These are phyloP conservation scores for Artemisiospiza belli DNA, from an alignment of 2,113 vertebrate genomes.

Conservation along the genomic window DNA sequence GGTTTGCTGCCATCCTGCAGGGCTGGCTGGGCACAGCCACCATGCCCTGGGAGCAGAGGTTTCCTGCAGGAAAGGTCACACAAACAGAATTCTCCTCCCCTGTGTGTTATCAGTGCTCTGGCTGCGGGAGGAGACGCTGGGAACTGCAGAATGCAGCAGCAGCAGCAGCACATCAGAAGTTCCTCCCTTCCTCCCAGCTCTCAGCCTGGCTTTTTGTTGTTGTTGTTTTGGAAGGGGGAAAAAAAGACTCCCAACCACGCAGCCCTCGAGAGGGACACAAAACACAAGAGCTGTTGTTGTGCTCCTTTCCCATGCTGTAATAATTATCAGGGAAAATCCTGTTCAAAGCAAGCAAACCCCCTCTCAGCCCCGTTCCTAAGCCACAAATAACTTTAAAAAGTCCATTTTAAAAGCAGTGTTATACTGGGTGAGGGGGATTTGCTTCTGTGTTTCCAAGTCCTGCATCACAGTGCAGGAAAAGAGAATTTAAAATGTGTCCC, in stretches of 20 bases:
- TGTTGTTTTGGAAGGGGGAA: background rate
- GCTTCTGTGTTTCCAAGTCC: background rate
- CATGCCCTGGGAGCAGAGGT: background rate
- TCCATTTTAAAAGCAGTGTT: background rate
- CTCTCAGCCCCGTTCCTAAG: background rate
- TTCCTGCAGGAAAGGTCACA: background rate
- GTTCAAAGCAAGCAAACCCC: background rate
- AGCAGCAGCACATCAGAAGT: background rate
- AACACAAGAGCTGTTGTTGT: background rate
- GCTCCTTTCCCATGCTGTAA: background rate
- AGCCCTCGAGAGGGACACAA: background rate
- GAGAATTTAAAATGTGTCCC: background rate
- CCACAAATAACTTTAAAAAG: background rate
- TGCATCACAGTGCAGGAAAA: background rate
- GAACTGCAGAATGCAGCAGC: background rate
- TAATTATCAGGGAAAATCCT: background rate
- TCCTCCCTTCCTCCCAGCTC: slow-evolving; percentile 9
- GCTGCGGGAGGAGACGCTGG: accelerated
- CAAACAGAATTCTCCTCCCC: background rate
- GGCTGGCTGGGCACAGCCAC: background rate
- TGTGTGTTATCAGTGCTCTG: background rate
- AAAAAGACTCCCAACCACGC: background rate
- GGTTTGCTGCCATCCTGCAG: background rate
- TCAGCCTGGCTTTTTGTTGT: background rate
- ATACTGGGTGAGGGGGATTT: background rate